These are phyloP conservation scores for Periplaneta americana DNA, from an alignment of 1,140 invertebrate species.

Conservation along the genomic window DNA sequence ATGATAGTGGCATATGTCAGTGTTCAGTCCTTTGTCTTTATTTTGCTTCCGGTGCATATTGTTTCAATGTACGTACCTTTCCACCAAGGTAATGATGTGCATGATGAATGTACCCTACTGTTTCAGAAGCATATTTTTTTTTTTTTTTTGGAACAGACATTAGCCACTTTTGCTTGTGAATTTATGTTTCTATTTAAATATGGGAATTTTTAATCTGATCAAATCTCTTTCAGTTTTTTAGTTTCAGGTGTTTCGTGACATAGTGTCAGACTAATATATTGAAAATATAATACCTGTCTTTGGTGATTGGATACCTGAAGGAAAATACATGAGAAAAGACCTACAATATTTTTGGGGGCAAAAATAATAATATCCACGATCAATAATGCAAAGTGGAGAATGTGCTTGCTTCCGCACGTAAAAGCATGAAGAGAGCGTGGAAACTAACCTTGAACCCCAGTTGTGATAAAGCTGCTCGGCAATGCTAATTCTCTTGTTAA, in stretches of 20 bases:
- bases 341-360: not conserved
- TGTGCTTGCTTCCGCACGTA: not conserved
- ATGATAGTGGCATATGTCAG: not conserved
- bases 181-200: not conserved
- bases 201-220: not conserved
- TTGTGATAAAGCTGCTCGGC: conserved; percentile 1
- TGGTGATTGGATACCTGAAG: not conserved
- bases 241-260: conserved; percentile 9
- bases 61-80: not conserved
- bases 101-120: not conserved
- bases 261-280: not conserved
- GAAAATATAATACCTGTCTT: not conserved
- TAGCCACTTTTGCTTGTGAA: not conserved
- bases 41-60: not conserved
- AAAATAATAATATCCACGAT: no score
- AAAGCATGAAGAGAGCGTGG: not conserved
- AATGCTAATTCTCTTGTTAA: conserved; percentile 10
- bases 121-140: not conserved
- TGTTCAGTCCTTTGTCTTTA: not conserved
- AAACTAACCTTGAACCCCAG: conserved; percentile 8
- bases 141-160: not conserved
- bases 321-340: not conserved
- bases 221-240: conserved; percentile 11
- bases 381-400: not conserved
- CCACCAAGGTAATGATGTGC: not conserved